phyloP scores from a whole-genome alignment of 2,797 vertebrate species.

The Spinibarbus caldwelli region DNA sequence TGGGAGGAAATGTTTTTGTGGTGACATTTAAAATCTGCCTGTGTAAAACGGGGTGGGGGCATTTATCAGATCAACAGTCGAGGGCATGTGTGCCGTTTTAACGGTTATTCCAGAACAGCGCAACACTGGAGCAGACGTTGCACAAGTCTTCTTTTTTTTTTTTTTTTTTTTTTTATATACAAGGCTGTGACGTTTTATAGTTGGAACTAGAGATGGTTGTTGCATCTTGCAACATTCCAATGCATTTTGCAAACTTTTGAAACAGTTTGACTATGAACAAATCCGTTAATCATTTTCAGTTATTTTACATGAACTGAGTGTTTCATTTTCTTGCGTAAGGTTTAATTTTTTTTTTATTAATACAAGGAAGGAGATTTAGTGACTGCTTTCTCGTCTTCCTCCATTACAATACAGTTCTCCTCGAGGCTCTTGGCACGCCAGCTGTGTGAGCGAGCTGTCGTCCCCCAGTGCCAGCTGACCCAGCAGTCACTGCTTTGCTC shows the following conservation, averaged over 20 bases:
- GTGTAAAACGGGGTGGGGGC: conserved; percentile 25
- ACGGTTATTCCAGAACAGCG: conserved; percentile 42
- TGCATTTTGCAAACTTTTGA: too few relatives aligned
- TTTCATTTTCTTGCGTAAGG: background rate
- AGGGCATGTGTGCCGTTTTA: conserved; percentile 47
- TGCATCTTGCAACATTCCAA: background rate
- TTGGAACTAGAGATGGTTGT: background rate
- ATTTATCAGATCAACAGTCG: conserved; percentile 65
- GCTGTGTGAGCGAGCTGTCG: conserved; percentile 38
- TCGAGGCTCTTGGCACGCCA: background rate
- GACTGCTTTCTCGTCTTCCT: background rate
- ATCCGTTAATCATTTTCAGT: background rate
- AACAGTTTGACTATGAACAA: background rate
- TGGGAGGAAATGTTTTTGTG: conserved; percentile 65
- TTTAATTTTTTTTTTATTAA: background rate
- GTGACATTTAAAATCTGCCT: conserved; percentile 60
- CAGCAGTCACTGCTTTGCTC: conserved; percentile 75
- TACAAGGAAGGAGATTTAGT: background rate
- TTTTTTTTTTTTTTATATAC: background rate
- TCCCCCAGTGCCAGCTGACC: conserved; percentile 65
- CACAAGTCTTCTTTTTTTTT: too few relatives aligned
- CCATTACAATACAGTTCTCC: background rate
- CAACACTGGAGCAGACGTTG: background rate
- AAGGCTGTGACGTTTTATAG: background rate
- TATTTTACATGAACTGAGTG: background rate